Evolutionary conservation across 2,113 vertebrate species (phyloP).

Genomic region (Canis aureus): DNA sequence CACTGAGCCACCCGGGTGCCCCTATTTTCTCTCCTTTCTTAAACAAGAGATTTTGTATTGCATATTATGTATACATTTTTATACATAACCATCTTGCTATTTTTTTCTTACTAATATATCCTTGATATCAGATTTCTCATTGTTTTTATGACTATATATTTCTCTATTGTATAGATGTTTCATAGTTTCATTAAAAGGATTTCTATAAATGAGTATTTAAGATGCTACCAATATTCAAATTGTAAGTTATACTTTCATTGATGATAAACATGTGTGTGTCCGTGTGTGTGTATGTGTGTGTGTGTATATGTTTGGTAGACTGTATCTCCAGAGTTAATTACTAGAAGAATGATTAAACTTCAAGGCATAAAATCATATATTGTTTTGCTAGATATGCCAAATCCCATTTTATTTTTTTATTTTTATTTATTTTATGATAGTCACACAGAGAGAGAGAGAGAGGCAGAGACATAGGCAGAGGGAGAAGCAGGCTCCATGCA

Average conservation of each 20-base stretch:
- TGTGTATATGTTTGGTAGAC: neutral
- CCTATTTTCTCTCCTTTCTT: neutral
- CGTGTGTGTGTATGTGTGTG: too few relatives aligned
- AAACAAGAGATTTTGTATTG: neutral
- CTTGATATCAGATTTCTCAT: neutral
- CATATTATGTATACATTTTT: neutral
- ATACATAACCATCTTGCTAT: neutral
- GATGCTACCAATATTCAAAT: neutral
- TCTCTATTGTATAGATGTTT: neutral
- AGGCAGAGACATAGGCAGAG: too few relatives aligned
- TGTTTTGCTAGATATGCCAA: neutral
- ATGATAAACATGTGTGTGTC: neutral
- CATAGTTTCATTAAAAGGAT: neutral
- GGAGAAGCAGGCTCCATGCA: too few relatives aligned
- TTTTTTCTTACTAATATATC: neutral
- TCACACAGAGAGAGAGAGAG: too few relatives aligned
- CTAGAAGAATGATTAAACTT: neutral
- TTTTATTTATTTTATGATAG: too few relatives aligned
- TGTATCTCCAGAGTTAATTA: neutral
- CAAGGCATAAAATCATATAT: neutral
- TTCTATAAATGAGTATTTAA: neutral
- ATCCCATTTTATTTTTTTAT: neutral
- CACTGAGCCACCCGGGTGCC: too few relatives aligned
- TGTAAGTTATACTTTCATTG: neutral
- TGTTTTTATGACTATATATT: neutral